Percentiles rank a stretch among this genome's conserved stretches.
These are phyloP conservation scores for Oryzias melastigma DNA, from an alignment of 2,113 vertebrate species.

Conservation along the genomic window DNA sequence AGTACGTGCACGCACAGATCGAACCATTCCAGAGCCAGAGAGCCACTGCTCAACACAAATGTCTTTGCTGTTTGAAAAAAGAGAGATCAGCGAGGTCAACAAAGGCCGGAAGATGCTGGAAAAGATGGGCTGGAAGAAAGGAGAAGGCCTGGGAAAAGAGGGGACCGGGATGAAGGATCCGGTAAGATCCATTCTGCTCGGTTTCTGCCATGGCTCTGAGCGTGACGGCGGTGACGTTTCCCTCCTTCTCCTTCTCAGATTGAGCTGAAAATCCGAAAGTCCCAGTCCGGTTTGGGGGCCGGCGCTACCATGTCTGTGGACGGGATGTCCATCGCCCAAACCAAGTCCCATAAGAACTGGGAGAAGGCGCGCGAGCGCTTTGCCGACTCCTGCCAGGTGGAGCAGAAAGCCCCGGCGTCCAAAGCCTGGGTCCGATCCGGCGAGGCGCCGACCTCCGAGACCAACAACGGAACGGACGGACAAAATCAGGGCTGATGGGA, in stretches of 20 bases:
- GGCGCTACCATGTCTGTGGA: slow-evolving; percentile 81
- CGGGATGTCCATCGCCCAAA: slow-evolving; percentile 72
- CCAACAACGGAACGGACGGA: slow-evolving; percentile 1
- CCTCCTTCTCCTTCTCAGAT: slow-evolving; percentile 75
- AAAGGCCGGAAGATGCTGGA: slow-evolving; percentile 96
- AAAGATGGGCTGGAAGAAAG: slow-evolving; percentile 98
- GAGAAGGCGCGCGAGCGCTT: slow-evolving; percentile 94
- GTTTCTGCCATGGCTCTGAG: neutral
- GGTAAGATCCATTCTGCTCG: slow-evolving; percentile 69
- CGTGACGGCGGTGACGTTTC: neutral
- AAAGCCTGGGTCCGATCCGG: slow-evolving; percentile 65
- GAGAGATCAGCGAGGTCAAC: slow-evolving; percentile 93
- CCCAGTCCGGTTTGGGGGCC: slow-evolving; percentile 87
- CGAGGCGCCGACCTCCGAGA: slow-evolving; percentile 11
- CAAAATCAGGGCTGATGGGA: slow-evolving; percentile 13
- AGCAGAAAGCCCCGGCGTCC: slow-evolving; percentile 29
- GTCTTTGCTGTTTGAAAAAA: slow-evolving; percentile 57
- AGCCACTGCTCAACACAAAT: neutral
- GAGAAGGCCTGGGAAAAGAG: slow-evolving; percentile 93
- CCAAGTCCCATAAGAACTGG: slow-evolving; percentile 91
- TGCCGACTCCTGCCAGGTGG: slow-evolving; percentile 81
- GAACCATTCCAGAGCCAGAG: neutral
- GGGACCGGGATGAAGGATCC: slow-evolving; percentile 89
- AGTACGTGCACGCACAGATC: slow-evolving; percentile 65
- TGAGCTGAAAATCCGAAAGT: slow-evolving; percentile 84